Evolutionary conservation across 2,113 vertebrate species (phyloP).

Genomic region (Atlantisia rogersi): DNA sequence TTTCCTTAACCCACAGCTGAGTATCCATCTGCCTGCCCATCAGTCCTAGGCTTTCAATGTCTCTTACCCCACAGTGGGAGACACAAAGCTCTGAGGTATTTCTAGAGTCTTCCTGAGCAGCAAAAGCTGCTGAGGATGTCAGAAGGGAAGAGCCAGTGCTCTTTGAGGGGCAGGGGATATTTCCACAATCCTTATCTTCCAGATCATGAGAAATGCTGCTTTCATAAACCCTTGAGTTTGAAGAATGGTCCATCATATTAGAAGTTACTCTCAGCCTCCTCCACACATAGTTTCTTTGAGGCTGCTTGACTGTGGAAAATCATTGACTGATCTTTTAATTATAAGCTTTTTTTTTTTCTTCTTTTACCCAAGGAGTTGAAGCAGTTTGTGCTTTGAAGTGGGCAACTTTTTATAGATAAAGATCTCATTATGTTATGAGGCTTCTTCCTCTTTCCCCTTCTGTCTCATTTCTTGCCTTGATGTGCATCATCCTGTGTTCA

Average conservation of each 20-base stretch:
- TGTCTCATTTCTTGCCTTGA: constrained; percentile 38
- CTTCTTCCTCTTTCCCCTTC: constrained; percentile 23
- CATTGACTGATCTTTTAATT: constrained; percentile 64
- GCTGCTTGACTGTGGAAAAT: constrained; percentile 41
- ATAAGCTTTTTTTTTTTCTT: neutral
- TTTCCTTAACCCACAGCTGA: neutral
- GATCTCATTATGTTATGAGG: constrained; percentile 44
- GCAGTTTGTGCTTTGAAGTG: constrained; percentile 56
- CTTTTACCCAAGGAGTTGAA: neutral
- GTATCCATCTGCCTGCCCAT: neutral
- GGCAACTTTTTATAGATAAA: constrained; percentile 49
- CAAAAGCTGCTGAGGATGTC: neutral
- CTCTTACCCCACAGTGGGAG: neutral
- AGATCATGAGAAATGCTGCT: neutral
- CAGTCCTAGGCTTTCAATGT: fast-evolving
- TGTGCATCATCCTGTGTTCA: neutral
- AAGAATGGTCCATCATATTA: constrained; percentile 14
- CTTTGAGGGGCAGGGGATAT: neutral
- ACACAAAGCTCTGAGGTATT: neutral
- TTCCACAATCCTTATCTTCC: neutral
- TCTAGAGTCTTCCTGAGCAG: neutral
- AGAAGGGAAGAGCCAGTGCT: neutral
- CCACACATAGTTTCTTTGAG: constrained; percentile 47
- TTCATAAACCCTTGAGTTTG: constrained; percentile 16
- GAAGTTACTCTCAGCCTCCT: constrained; percentile 46